phyloP scores from a whole-genome alignment of 2,113 vertebrate species.

The Chamaetylas fuelleborni region DNA sequence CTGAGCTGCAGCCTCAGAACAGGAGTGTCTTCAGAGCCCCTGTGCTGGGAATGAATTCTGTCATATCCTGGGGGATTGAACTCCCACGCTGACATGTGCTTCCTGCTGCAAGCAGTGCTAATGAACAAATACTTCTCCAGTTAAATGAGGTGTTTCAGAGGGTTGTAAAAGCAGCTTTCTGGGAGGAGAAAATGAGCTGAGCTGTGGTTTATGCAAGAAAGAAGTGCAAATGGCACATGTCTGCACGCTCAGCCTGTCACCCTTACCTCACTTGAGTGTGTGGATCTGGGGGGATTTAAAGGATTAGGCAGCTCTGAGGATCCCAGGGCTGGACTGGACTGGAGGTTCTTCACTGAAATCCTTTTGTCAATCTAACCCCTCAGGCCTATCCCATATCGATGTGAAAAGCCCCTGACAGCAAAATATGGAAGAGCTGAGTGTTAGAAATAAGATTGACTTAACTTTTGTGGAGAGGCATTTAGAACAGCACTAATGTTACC shows the following conservation, averaged over 20 bases:
- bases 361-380: neutral
- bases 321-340: neutral
- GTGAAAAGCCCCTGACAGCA: neutral
- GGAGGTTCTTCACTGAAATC: neutral
- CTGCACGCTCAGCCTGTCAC: neutral
- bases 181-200: constrained; percentile 28
- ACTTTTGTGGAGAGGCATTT: neutral
- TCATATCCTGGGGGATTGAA: neutral
- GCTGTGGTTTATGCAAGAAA: neutral
- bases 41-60: neutral
- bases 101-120: constrained; percentile 23
- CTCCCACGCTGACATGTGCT: constrained; percentile 39
- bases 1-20: neutral
- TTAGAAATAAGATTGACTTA: neutral
- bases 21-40: neutral
- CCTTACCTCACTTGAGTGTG: neutral
- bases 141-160: constrained; percentile 32
- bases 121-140: constrained; percentile 15
- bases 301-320: neutral
- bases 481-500: neutral
- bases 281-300: neutral
- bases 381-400: neutral
- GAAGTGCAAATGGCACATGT: neutral
- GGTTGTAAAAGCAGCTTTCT: constrained; percentile 39
- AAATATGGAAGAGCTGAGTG: neutral